Evolutionary conservation across 2,797 vertebrate species (phyloP), one percentile per base, ranked within the genome.

Genomic region (Parambassis ranga): DNA sequence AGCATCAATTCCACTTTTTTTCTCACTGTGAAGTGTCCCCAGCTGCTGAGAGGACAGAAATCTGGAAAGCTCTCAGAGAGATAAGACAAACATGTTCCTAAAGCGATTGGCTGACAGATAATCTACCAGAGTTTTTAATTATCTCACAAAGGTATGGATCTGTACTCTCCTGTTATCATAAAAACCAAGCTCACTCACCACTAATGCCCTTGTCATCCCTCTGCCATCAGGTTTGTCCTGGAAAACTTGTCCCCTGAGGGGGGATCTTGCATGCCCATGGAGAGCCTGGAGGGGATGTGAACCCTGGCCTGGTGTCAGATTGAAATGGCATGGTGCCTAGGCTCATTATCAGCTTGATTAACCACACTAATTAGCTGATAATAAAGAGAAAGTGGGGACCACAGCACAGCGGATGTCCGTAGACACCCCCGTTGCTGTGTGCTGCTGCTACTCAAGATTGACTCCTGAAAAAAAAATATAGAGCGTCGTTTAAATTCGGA

Each of bases 331-430:
- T 2, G 6, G 14, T 1, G 71, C 84, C 79, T 44, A 36, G 78
- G 83, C 83, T 93, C 90, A 91, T 94, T 91, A 88, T 84, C 84
- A 88, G 87, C 79, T 88, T 92, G 89, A 93, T 94, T 92, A 92
- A 90, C 73, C 85, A 79, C 71, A 58, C 89, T 92, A 93, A 94
- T 92, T 91, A 93, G 73, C 87, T 83, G 76, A 81, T 90, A 86
- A 93, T 89, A 91, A 86, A 70, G 60, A 51, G 58, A 57, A 70
- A 75, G 72, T 16, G 13, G 59, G 50, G 65, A 73, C 46, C 38
- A 28, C 43, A 10, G 63, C 47, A 66, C 46, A 43, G 43, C 53
- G 46, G 58, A 77, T 75, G 47, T 52, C 43, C n/a, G 8, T 22
- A 35, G 53, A 58, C 20, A 20, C 52, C 60, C 60, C 64, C 56